Evolutionary conservation across 2,797 vertebrate genomes (phyloP).

Genomic region (Coccyzus lansbergi): DNA sequence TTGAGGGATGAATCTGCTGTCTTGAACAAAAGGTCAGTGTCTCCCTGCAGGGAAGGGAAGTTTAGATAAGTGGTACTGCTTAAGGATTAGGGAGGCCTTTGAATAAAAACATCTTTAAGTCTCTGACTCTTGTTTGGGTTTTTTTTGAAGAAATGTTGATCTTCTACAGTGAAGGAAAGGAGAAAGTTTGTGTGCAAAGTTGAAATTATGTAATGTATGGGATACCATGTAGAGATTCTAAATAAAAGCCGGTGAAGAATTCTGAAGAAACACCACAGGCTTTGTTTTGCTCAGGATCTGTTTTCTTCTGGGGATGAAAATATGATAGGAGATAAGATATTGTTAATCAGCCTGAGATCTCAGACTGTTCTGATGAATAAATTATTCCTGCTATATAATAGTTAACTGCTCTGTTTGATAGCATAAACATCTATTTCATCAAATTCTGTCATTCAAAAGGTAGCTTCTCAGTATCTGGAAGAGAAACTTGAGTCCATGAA

Average conservation of each 20-base stretch:
- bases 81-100: background rate
- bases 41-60: background rate
- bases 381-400: background rate
- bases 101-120: background rate
- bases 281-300: background rate
- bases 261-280: background rate
- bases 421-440: background rate
- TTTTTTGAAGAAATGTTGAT: background rate
- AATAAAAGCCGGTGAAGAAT: background rate
- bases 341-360: background rate
- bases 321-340: background rate
- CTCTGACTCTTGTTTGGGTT: background rate
- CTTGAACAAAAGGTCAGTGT: conserved; percentile 3
- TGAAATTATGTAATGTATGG: background rate
- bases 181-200: background rate
- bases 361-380: background rate
- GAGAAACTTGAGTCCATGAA: background rate
- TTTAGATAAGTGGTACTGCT: background rate
- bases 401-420: background rate
- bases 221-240: background rate
- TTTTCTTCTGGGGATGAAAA: background rate
- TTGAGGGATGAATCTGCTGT: background rate
- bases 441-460: background rate
- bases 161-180: background rate
- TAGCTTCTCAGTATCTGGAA: background rate